Base-by-base conservation (phyloP, 1,140 invertebrate genomes). In the Saccostrea glomerata region DNA sequence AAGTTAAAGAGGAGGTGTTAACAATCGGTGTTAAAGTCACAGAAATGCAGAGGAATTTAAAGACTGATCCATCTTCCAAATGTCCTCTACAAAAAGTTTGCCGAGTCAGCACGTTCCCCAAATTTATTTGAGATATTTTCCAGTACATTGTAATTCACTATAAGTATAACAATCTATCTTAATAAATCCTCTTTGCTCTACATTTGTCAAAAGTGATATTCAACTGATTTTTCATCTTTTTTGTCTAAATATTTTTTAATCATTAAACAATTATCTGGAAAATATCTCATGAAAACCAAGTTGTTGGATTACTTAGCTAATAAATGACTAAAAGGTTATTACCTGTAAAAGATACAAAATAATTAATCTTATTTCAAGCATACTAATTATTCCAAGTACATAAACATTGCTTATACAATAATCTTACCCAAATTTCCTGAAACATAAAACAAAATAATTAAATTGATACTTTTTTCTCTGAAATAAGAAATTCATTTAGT, bases 1-100 rank as follows among this genome's bases (percentile, higher is more conserved):
- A 90, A 87, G 77, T 90, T 23, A 84, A 82, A 54, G 23, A 17
- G 63, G 15, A 56, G 23, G 25, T 55, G 54, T 84, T 56, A 66
- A 86, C 20, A 56, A 58, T 56, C 15, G 11, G 12, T 25, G 40
- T 55, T 40, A 1, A 54, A n/a, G 47, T 77, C 25, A 77, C 1
- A 1, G 70, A 77, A 77, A 77, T 77, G 70, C 25, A 77, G 70
- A 40, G 70, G 25, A 12, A 77, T 77, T 77, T 77, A 30, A 77
- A 77, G 70, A 77, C 70, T 77, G 25, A 77, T 15, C 70, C 70
- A 77, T 77, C 70, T 77, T 77, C 70, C 70, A 77, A 77, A 77
- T 77, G 25, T 30, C 70, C 70, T 30, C 70, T 77, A 25, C 70
- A 77, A 77, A 30, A 66, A 7, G 23, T 66, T 30, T 77, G 70